Evolutionary conservation across 2,888 invertebrate genomes (phyloP).

Genomic region (Trichogramma dendrolimi): DNA sequence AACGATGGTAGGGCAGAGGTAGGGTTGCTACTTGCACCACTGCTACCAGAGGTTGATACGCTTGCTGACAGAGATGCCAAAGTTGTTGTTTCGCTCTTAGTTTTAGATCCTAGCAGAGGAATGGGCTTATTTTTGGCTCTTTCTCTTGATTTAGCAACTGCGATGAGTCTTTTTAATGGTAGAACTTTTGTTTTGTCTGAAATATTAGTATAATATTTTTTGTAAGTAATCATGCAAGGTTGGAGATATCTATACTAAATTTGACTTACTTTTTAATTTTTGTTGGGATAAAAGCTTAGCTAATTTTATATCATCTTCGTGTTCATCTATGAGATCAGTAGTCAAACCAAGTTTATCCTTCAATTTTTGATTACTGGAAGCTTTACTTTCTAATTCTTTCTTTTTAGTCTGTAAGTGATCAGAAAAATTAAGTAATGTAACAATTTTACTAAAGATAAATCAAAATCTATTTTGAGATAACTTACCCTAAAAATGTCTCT

Average conservation of each 20-base stretch:
- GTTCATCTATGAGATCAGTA: slow-evolving; percentile 74
- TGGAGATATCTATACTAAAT: too few species aligned
- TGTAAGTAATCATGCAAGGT: too few species aligned
- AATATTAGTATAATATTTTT: slow-evolving; percentile 5
- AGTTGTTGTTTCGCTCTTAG: slow-evolving; percentile 18
- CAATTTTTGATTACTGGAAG: slow-evolving; percentile 66
- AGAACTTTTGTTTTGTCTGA: slow-evolving; percentile 34
- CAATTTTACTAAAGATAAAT: not conserved
- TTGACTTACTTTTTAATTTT: slow-evolving; percentile 56
- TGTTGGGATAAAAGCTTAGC: slow-evolving; percentile 72
- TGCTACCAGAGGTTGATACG: slow-evolving; percentile 24
- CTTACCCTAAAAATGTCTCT: slow-evolving; percentile 81
- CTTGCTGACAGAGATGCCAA: slow-evolving; percentile 20
- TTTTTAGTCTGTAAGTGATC: slow-evolving; percentile 60
- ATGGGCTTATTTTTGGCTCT: slow-evolving; percentile 28
- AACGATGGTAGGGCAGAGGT: slow-evolving; percentile 33
- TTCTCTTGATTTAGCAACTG: slow-evolving; percentile 37
- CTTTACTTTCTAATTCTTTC: slow-evolving; percentile 68
- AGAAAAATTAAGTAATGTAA: slow-evolving; percentile 6
- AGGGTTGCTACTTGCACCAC: not conserved
- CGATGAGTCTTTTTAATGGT: slow-evolving; percentile 39
- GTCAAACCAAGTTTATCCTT: slow-evolving; percentile 72
- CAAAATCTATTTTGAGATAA: slow-evolving; percentile 16
- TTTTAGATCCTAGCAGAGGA: slow-evolving; percentile 6
- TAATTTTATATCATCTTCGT: slow-evolving; percentile 73